Evolutionary conservation across 2,888 invertebrate species (phyloP).

Genomic region (Parnassius mnemosyne): DNA sequence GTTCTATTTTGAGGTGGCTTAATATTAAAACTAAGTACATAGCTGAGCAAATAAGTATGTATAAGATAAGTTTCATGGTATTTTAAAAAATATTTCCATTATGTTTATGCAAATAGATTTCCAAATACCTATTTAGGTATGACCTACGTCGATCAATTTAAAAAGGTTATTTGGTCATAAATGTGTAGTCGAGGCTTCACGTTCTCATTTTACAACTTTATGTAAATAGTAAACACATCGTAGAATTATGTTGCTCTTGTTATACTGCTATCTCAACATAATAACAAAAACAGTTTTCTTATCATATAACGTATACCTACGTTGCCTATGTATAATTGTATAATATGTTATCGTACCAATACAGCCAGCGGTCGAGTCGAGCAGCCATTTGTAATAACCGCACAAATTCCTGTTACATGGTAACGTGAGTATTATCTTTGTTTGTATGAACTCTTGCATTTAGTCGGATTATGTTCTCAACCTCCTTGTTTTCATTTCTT

Average conservation of each 20-base stretch:
- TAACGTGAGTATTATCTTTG: conserved; percentile 50
- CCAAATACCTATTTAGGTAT: neutral
- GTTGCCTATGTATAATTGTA: neutral
- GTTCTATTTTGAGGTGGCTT: no score
- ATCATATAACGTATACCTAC: conserved; percentile 28
- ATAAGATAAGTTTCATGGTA: no score
- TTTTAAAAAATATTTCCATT: no score
- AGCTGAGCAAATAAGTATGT: no score
- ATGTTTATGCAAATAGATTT: no score
- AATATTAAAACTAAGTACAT: no score
- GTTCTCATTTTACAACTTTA: conserved; percentile 4
- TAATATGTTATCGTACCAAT: conserved; percentile 30
- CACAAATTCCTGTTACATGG: conserved; percentile 31
- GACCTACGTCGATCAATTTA: conserved; percentile 1
- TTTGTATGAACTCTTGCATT: conserved; percentile 43
- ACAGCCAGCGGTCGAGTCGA: conserved; percentile 20
- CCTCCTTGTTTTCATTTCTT: conserved; percentile 71
- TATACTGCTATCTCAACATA: conserved; percentile 20
- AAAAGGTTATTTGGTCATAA: neutral
- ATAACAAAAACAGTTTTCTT: conserved; percentile 34
- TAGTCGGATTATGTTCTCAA: conserved; percentile 51
- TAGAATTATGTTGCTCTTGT: conserved; percentile 11
- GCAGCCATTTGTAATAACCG: conserved; percentile 43
- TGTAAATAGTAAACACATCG: conserved; percentile 7
- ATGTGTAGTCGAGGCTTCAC: neutral